Evolutionary conservation across 2,113 vertebrate genomes (phyloP).

Genomic region (Crotalus helleri): DNA sequence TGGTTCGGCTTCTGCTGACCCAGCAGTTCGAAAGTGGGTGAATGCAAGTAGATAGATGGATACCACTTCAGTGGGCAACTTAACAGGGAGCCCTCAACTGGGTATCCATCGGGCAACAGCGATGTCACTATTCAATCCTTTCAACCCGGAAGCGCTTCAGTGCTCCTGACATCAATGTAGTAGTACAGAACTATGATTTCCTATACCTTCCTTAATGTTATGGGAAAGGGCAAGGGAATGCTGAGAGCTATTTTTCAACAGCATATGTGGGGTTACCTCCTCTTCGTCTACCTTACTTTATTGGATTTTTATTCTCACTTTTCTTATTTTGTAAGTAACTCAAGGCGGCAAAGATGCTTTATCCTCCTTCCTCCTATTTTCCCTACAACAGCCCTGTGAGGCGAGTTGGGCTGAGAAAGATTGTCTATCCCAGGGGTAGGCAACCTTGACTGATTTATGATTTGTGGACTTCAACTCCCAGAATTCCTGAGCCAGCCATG

Average conservation of each 20-base stretch:
- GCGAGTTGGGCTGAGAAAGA: background rate
- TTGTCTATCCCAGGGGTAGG: too few species aligned
- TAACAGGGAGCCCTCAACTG: background rate
- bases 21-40: background rate
- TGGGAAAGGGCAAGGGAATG: background rate
- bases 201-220: background rate
- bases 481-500: too few species aligned
- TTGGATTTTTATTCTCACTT: background rate
- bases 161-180: background rate
- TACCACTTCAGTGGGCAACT: background rate
- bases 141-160: background rate
- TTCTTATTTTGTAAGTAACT: background rate
- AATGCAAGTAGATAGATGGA: background rate
- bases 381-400: background rate
- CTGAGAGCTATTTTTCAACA: background rate
- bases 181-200: background rate
- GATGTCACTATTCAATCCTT: background rate
- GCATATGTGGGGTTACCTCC: background rate
- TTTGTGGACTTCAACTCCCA: too few species aligned
- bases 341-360: background rate
- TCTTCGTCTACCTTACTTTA: background rate
- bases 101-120: background rate
- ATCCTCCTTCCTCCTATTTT: background rate
- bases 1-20: background rate
- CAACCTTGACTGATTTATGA: too few species aligned